A percentile compares a stretch with the other conserved stretches of the same genome.
phyloP scores from a whole-genome alignment of 2,888 invertebrate species.

The Andrena bucephala region DNA sequence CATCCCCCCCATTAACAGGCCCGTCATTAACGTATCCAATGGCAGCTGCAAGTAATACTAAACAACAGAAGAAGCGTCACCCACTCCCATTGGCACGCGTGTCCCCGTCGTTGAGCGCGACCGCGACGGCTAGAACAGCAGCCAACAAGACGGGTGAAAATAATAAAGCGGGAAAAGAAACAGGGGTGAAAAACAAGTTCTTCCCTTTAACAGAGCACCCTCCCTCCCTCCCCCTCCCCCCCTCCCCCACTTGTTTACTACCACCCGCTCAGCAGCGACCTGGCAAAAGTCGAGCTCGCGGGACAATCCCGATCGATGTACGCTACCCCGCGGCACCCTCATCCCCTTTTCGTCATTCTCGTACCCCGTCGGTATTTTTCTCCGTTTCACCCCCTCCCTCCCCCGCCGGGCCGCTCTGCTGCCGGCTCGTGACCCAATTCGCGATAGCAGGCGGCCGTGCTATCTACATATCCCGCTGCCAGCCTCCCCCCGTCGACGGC shows the following conservation, averaged over 20 bases:
- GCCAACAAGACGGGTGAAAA: constrained; percentile 12
- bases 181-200: constrained; percentile 22
- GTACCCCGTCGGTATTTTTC: constrained; percentile 63
- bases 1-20: neutral
- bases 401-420: constrained; percentile 5
- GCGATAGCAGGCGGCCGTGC: constrained; percentile 52
- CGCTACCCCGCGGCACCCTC: constrained; percentile 35
- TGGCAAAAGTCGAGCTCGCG: constrained; percentile 60
- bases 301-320: constrained; percentile 61
- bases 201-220: constrained; percentile 41
- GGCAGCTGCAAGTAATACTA: neutral
- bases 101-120: neutral
- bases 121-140: neutral
- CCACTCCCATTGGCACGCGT: constrained; percentile 17
- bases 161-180: constrained; percentile 8
- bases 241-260: constrained; percentile 51
- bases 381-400: constrained; percentile 19
- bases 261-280: constrained; percentile 47
- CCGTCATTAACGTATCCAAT: neutral
- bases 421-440: constrained; percentile 72
- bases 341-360: constrained; percentile 47
- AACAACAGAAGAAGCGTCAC: neutral
- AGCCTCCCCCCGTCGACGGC: constrained; percentile 27
- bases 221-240: neutral
- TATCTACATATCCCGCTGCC: constrained; percentile 52